Evolutionary conservation across 2,797 vertebrate species (phyloP).

Genomic region (Helostoma temminkii): DNA sequence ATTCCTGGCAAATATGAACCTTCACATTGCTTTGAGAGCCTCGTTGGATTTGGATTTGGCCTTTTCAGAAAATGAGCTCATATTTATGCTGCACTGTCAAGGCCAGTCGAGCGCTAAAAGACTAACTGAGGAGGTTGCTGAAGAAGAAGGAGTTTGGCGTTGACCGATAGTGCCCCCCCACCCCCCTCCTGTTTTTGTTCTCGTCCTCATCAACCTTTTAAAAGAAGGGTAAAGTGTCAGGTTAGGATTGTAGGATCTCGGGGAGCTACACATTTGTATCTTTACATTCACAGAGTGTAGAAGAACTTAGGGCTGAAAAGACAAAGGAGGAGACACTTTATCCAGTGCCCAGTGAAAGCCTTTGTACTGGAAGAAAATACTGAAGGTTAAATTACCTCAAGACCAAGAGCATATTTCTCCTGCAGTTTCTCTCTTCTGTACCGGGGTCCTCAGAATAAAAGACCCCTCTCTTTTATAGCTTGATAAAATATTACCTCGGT

Average conservation of each 20-base stretch:
- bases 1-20: constrained; percentile 51
- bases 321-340: constrained; percentile 80
- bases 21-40: constrained; percentile 60
- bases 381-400: constrained; percentile 81
- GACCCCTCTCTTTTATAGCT: constrained; percentile 55
- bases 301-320: constrained; percentile 74
- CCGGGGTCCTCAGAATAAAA: constrained; percentile 59
- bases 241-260: constrained; percentile 75
- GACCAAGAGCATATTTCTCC: constrained; percentile 62
- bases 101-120: constrained; percentile 59
- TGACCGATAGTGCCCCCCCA: constrained; percentile 12
- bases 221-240: constrained; percentile 67
- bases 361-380: constrained; percentile 76
- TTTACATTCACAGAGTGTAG: constrained; percentile 77
- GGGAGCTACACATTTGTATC: constrained; percentile 71
- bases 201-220: constrained; percentile 47
- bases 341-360: constrained; percentile 67
- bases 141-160: constrained; percentile 16
- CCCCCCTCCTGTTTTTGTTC: constrained; percentile 1
- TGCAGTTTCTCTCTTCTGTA: constrained; percentile 66
- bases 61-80: constrained; percentile 60
- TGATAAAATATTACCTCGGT: constrained; percentile 75
- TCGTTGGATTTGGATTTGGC: constrained; percentile 69
- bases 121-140: constrained; percentile 42
- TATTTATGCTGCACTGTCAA: constrained; percentile 51